A percentile compares a stretch with the other conserved stretches of the same genome.
phyloP scores from a whole-genome alignment of 2,113 vertebrate genomes.

The Hyaena hyaena region DNA sequence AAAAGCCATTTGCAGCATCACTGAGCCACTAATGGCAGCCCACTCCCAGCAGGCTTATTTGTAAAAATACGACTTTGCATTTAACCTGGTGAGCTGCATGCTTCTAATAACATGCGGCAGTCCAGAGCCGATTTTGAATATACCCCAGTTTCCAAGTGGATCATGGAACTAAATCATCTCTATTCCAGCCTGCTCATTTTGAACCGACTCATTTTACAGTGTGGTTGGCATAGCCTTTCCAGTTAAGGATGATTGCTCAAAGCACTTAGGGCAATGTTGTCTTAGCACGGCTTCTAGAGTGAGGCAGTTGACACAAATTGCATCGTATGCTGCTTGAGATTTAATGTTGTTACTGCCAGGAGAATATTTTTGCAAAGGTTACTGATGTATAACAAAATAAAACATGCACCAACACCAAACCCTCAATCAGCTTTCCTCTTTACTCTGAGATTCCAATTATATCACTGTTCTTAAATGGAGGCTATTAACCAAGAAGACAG shows the following conservation, averaged over 20 bases:
- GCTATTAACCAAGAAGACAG: background rate
- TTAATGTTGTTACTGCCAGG: constrained; percentile 57
- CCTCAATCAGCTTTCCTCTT: constrained; percentile 41
- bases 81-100: constrained; percentile 21
- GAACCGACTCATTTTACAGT: constrained; percentile 77
- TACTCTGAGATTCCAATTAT: constrained; percentile 49
- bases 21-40: constrained; percentile 43
- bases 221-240: constrained; percentile 70
- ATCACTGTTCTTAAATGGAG: background rate
- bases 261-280: constrained; percentile 73
- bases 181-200: constrained; percentile 74
- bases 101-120: constrained; percentile 55
- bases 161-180: constrained; percentile 71
- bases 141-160: constrained; percentile 12
- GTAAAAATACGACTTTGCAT: constrained; percentile 64
- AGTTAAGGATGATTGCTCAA: constrained; percentile 77
- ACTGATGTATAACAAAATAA: constrained; percentile 70
- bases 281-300: constrained; percentile 66
- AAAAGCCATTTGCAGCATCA: constrained; percentile 65
- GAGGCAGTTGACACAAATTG: constrained; percentile 70
- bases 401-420: constrained; percentile 52
- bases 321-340: constrained; percentile 39
- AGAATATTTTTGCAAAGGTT: constrained; percentile 73
- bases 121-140: constrained; percentile 58
- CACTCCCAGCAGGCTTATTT: constrained; percentile 65